Conservation (phyloP, 2,113 vertebrate species). For the Limnothrissa miodon region DNA sequence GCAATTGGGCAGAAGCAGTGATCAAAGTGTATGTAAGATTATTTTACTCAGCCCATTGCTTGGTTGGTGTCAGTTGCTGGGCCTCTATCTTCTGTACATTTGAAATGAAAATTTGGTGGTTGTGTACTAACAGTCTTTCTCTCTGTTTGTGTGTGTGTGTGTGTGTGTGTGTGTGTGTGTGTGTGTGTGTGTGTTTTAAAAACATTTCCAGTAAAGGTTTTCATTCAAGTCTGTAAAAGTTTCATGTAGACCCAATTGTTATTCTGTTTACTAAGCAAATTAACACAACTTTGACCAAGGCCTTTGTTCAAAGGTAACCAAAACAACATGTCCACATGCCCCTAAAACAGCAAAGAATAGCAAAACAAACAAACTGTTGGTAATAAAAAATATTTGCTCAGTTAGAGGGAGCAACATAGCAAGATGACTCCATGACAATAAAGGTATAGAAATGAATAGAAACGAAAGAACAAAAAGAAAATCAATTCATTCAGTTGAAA, state of each 20-base stretch:
- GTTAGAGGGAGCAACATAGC: background rate
- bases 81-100: too few relatives aligned
- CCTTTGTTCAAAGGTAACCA: background rate
- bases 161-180: too few relatives aligned
- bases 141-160: too few relatives aligned
- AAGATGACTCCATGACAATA: background rate
- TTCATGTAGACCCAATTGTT: background rate
- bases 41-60: too few relatives aligned
- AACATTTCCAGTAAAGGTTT: too few relatives aligned
- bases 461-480: constrained; percentile 10
- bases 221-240: background rate
- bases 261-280: background rate
- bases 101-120: too few relatives aligned
- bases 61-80: too few relatives aligned
- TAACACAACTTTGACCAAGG: background rate
- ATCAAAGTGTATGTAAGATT: background rate
- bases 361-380: background rate
- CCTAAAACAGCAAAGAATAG: background rate
- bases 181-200: too few relatives aligned
- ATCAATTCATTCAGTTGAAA: background rate
- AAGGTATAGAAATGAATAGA: background rate
- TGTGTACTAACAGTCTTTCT: too few relatives aligned
- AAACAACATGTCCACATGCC: background rate
- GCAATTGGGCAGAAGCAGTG: background rate
- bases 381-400: background rate